A percentile compares a stretch with the other conserved stretches of the same genome.
These are phyloP conservation scores for Cheirogaleus medius DNA, from an alignment of 2,113 vertebrate genomes.

Conservation along the genomic window DNA sequence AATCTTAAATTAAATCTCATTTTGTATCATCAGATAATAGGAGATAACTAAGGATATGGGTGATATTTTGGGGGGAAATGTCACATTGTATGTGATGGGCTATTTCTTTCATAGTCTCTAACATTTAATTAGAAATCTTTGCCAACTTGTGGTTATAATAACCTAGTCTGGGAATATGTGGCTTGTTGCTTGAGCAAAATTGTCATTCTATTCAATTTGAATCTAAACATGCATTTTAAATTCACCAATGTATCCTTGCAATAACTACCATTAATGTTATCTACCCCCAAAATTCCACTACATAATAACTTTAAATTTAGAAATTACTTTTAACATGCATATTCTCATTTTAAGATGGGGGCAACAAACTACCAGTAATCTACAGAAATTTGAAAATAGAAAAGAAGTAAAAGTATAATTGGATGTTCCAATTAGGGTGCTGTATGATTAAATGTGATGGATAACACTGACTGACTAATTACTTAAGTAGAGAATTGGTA, in stretches of 20 bases:
- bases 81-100: background rate
- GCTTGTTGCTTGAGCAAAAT: background rate
- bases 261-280: background rate
- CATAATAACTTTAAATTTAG: background rate
- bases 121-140: constrained; percentile 47
- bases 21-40: constrained; percentile 34
- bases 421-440: background rate
- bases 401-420: background rate
- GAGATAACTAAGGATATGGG: background rate
- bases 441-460: background rate
- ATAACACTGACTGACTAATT: background rate
- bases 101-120: background rate
- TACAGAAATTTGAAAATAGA: background rate
- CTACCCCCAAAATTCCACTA: background rate
- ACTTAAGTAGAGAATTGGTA: background rate
- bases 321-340: background rate
- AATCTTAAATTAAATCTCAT: constrained; percentile 64
- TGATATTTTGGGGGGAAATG: constrained; percentile 3
- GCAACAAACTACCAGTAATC: background rate
- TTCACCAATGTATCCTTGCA: background rate
- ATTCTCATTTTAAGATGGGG: background rate
- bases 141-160: background rate
- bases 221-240: constrained; percentile 25
- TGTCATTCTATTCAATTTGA: background rate
- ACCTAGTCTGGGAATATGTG: background rate